These are phyloP conservation scores for Trichogramma pretiosum DNA, from an alignment of 1,140 invertebrate species.

Conservation along the genomic window DNA sequence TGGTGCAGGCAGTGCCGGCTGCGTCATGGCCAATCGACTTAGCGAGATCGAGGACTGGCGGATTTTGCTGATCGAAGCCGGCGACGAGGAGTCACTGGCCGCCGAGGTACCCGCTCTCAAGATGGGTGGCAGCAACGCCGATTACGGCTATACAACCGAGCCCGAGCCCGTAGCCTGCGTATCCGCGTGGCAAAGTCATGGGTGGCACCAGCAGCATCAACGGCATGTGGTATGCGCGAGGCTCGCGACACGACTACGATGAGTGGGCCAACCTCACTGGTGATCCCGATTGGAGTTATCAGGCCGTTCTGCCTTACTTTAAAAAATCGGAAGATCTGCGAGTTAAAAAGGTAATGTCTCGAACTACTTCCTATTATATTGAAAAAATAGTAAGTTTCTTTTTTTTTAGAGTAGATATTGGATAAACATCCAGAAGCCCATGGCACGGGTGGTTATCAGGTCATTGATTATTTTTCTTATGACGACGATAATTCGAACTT, in stretches of 20 bases:
- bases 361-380: background rate
- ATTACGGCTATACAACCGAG: constrained; percentile 30
- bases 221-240: background rate
- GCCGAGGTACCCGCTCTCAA: background rate
- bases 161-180: constrained; percentile 43
- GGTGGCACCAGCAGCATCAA: background rate
- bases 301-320: background rate
- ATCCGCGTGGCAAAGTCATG: constrained; percentile 3
- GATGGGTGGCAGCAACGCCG: background rate
- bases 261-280: background rate
- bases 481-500: background rate
- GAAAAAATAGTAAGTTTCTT: background rate
- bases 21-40: background rate
- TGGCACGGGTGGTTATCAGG: background rate
- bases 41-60: background rate
- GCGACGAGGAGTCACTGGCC: constrained; percentile 2
- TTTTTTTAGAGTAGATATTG: background rate
- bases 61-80: constrained; percentile 12
- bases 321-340: constrained; percentile 3
- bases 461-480: background rate
- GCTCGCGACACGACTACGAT: background rate
- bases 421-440: background rate
- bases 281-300: background rate
- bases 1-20: background rate
- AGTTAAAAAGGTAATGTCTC: background rate